phyloP scores from a whole-genome alignment of 2,888 invertebrate species.

The Hypena proboscidalis region DNA sequence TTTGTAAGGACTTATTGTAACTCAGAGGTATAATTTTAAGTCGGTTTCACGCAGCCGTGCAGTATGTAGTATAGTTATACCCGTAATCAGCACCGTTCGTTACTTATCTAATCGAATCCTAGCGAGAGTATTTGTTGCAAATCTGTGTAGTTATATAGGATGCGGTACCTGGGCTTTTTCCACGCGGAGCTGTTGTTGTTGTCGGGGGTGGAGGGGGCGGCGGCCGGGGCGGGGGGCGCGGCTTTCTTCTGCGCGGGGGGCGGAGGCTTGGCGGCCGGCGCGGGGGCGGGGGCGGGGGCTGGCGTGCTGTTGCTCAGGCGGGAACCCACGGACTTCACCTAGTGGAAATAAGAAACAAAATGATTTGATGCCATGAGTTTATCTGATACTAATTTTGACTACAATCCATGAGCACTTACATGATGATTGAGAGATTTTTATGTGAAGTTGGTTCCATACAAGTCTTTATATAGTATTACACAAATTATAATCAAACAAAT shows the following conservation, averaged over 20 bases:
- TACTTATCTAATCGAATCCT: conserved; percentile 20
- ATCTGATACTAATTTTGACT: too few relatives aligned
- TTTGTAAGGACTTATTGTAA: conserved; percentile 21
- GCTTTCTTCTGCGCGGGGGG: conserved; percentile 24
- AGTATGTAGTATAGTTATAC: conserved; percentile 4
- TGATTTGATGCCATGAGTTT: too few relatives aligned
- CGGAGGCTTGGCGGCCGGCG: conserved; percentile 31
- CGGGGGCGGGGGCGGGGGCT: conserved; percentile 65
- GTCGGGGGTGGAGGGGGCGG: conserved; percentile 44
- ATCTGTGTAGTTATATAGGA: conserved; percentile 12
- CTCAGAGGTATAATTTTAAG: conserved; percentile 5
- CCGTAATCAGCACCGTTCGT: conserved; percentile 15
- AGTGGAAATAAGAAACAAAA: conserved; percentile 67
- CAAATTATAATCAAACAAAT: too few relatives aligned
- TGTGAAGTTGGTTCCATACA: too few relatives aligned
- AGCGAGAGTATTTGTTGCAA: conserved; percentile 16
- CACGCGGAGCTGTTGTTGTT: conserved; percentile 74
- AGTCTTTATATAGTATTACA: too few relatives aligned
- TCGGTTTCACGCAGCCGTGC: conserved; percentile 19
- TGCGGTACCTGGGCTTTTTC: conserved; percentile 78
- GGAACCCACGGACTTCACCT: conserved; percentile 82
- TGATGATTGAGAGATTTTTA: too few relatives aligned
- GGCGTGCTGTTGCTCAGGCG: conserved; percentile 86
- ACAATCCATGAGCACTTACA: too few relatives aligned
- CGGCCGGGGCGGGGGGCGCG: conserved; percentile 30